Evolutionary conservation across 2,888 invertebrate species (phyloP), one percentile per base, ranked within the genome.

Genomic region (Acanthacorydalis orientalis): DNA sequence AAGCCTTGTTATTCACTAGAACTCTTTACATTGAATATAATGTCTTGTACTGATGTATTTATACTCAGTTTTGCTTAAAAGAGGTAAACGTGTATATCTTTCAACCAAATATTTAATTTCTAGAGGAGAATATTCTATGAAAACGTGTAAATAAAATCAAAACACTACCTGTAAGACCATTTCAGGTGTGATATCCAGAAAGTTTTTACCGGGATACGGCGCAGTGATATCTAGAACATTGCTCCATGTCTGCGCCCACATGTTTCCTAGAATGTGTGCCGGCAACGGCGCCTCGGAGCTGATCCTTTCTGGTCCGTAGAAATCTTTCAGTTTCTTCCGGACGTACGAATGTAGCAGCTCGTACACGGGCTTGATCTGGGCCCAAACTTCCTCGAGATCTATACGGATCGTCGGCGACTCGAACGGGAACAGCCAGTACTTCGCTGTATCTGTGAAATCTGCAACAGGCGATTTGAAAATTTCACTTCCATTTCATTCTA

Each of bases 211-310:
- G 1, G 89, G 89, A 64, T 86, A 92, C 0, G 93, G 90, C 53
- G 85, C 75, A 0, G 88, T 80, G 39, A 83, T 68, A 51, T 88
- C 87, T 50, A 85, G 72, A 15, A 88, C 81, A 52, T 87, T 86
- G 0, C 76, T 72, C 90, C 90, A 91, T 41, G 82, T 80, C 64
- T 91, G 90, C 0, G 77, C 87, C 82, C 88, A 91, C 83, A 91
- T 87, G 59, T 90, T 90, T 0, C 92, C 90, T 6, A 90, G 70
- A 48, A 90, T 74, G 57, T 90, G 89, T 0, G 87, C 85, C 0
- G 90, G 89, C 39, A 90, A 71, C 0, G 89, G 88, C 0, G 88
- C 87, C 38, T 84, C 80, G 1, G 80, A 69, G 53, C 80, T 83
- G 45, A 86, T 80, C 53, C 82, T 75, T 58, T 89, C 85, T 0